Evolutionary conservation across 2,797 vertebrate species (phyloP).

Genomic region (Pseudomugil tenellus): DNA sequence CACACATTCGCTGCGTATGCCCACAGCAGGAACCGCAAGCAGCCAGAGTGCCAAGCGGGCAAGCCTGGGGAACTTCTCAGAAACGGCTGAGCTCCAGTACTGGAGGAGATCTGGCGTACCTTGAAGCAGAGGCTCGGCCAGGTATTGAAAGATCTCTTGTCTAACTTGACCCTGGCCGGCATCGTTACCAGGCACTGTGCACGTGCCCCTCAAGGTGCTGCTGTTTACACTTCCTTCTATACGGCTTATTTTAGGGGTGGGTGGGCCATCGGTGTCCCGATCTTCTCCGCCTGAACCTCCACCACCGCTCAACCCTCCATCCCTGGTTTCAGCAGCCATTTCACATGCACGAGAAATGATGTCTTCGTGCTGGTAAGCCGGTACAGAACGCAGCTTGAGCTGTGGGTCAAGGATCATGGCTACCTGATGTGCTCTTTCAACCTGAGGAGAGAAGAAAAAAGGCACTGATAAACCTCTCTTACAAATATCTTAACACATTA

Average conservation of each 20-base stretch:
- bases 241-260: slow-evolving; percentile 77
- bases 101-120: slow-evolving; percentile 95
- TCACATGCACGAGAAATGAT: slow-evolving; percentile 95
- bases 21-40: slow-evolving; percentile 94
- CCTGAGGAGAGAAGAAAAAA: slow-evolving; percentile 60
- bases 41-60: slow-evolving; percentile 97
- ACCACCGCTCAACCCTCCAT: slow-evolving; percentile 80
- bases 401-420: slow-evolving; percentile 98
- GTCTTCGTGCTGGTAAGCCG: slow-evolving; percentile 97
- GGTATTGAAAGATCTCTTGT: slow-evolving; percentile 94
- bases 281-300: slow-evolving; percentile 84
- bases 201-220: slow-evolving; percentile 47
- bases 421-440: slow-evolving; percentile 95
- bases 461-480: not conserved
- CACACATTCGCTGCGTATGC: slow-evolving; percentile 91
- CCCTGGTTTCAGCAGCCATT: slow-evolving; percentile 87
- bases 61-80: slow-evolving; percentile 92
- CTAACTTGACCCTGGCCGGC: slow-evolving; percentile 84
- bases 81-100: slow-evolving; percentile 94
- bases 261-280: slow-evolving; percentile 76
- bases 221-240: slow-evolving; percentile 70
- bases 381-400: slow-evolving; percentile 95
- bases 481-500: not conserved
- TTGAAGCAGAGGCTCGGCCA: slow-evolving; percentile 95
- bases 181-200: slow-evolving; percentile 51